Percentiles rank a stretch among this genome's conserved stretches.
phyloP scores from a whole-genome alignment of 1,140 invertebrate genomes.

The Galendromus occidentalis region DNA sequence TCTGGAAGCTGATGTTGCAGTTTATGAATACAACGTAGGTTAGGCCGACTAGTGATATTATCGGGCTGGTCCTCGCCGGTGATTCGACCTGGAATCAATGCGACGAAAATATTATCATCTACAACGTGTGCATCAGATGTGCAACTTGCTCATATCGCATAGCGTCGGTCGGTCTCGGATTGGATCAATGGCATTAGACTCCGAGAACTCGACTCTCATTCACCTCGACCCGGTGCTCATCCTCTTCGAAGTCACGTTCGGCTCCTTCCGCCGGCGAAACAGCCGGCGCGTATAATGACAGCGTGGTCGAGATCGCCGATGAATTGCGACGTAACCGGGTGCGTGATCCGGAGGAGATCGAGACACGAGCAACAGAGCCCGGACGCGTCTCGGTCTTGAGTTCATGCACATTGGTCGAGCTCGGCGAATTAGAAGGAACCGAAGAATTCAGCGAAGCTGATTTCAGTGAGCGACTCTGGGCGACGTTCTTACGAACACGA shows the following conservation, averaged over 20 bases:
- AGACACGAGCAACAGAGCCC: background rate
- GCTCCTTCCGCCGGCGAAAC: background rate
- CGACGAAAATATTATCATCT: too few relatives aligned
- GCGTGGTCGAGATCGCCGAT: background rate
- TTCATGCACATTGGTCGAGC: background rate
- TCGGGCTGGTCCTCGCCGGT: background rate
- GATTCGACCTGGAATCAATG: too few relatives aligned
- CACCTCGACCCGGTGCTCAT: too few relatives aligned
- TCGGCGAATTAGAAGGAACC: background rate
- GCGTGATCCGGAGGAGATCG: background rate
- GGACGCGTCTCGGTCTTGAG: background rate
- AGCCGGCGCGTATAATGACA: background rate
- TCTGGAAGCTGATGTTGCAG: background rate
- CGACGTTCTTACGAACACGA: too few relatives aligned
- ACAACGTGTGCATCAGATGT: too few relatives aligned
- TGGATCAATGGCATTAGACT: too few relatives aligned
- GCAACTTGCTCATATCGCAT: too few relatives aligned
- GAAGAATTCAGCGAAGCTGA: too few relatives aligned
- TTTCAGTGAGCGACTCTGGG: too few relatives aligned
- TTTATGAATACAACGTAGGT: background rate
- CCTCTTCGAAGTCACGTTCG: background rate
- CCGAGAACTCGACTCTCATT: too few relatives aligned
- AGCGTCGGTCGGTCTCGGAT: too few relatives aligned
- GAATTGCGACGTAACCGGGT: background rate
- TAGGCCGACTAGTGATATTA: background rate